Base-by-base conservation (phyloP, 2,888 invertebrate genomes). In the Eupithecia exiguata region DNA sequence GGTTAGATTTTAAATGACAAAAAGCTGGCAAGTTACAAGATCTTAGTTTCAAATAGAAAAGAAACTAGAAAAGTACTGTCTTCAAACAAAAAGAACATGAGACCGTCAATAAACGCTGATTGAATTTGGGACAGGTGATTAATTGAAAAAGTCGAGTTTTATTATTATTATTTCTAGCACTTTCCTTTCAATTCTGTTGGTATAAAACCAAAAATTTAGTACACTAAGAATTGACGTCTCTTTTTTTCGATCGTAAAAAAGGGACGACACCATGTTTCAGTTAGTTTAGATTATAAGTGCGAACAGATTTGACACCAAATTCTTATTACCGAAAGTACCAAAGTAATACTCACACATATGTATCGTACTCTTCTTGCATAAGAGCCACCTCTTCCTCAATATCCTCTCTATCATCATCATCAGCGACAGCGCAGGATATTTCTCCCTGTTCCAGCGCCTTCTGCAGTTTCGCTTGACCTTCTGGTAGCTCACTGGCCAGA, bases 301-400 rank as follows among this genome's bases (percentile, higher is more conserved):
- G 7, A n/a, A 49, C 18, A n/a, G n/a, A 49, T 49, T 18, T 49
- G 46, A 49, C 46, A 49, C 1, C 7, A 49, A n/a, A 49, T 1
- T n/a, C 3, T 49, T 43, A 68, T 25, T 63, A 78, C 77, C n/a
- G 12, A 10, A 14, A 58, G 7, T 53, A 53, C 49, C 21, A n/a
- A 58, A 58, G 5, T 71, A 68, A 71, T 83, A 95, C 96, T 96
- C 92, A 96, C 96, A 97, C 95, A 86, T 97, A 97, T 77, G 96
- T 97, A 89, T 98, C 98, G 87, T 97, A 98, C 88, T 98, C 98
- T 86, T 98, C 98, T 92, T 98, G 98, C 84, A 98, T 94, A 73
- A 98, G 95, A 73, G 97, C 98, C 71, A 98, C 97, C 94, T 98
- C 98, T 91, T 98, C 97, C 89, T 98, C 98, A 78, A 98, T 98